Percentiles rank a stretch among this genome's conserved stretches.
Evolutionary conservation across 2,888 invertebrate genomes (phyloP).

Genomic region (Panzeria rudis): DNA sequence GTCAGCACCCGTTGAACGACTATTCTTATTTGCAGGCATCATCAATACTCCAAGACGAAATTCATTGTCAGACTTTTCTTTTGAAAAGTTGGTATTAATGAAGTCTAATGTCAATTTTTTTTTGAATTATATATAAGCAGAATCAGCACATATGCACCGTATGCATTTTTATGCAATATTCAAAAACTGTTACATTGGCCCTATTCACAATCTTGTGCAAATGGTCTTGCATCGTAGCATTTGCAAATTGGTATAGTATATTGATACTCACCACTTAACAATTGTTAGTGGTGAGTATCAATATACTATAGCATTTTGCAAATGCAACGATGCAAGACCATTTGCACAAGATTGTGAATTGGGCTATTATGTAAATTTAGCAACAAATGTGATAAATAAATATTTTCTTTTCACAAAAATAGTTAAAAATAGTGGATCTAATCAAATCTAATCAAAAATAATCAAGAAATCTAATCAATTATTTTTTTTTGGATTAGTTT

Average conservation of each 20-base stretch:
- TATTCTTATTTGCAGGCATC: constrained; percentile 47
- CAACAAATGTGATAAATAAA: constrained; percentile 33
- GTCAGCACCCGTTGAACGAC: constrained; percentile 56
- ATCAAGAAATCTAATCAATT: constrained; percentile 20
- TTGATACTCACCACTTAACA: too few relatives aligned
- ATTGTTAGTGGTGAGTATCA: too few relatives aligned
- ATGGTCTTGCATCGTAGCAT: too few relatives aligned
- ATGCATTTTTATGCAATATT: constrained; percentile 2
- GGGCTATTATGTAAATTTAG: constrained; percentile 15
- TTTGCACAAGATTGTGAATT: too few relatives aligned
- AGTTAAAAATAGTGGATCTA: constrained; percentile 41
- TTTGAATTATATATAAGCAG: too few relatives aligned
- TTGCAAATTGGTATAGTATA: too few relatives aligned
- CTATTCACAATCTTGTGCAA: too few relatives aligned
- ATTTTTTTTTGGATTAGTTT: not conserved
- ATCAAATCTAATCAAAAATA: constrained; percentile 44
- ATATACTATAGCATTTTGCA: too few relatives aligned
- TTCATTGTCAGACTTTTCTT: too few relatives aligned
- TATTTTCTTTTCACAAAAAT: constrained; percentile 25
- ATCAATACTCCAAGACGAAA: constrained; percentile 26
- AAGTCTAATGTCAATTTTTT: not conserved
- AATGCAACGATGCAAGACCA: too few relatives aligned
- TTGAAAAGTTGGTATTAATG: too few relatives aligned
- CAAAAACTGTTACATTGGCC: constrained; percentile 23
- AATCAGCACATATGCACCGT: too few relatives aligned